phyloP scores from a whole-genome alignment of 2,888 invertebrate genomes.

The Philopedon plagiatum region DNA sequence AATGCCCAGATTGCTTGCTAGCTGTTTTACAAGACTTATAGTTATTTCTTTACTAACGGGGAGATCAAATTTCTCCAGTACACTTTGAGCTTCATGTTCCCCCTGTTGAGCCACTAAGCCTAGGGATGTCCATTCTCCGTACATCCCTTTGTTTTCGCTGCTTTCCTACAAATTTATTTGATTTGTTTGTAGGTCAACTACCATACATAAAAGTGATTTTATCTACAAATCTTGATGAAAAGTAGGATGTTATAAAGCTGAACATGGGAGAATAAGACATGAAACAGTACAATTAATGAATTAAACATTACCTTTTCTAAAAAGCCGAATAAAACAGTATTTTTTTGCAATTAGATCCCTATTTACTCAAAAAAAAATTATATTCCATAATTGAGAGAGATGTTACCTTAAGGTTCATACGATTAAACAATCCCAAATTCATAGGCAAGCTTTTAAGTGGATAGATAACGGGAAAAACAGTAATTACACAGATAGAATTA shows the following conservation, averaged over 20 bases:
- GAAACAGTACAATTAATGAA: no score
- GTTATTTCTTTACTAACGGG: slow-evolving; percentile 86
- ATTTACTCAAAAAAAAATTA: no score
- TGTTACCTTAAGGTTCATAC: slow-evolving; percentile 83
- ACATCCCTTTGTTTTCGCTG: slow-evolving; percentile 81
- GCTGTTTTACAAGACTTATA: slow-evolving; percentile 82
- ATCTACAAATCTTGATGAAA: no score
- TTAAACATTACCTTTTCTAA: no score
- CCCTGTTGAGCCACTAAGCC: slow-evolving; percentile 77
- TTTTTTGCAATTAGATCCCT: no score
- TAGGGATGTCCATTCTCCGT: slow-evolving; percentile 87
- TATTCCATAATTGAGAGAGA: neutral
- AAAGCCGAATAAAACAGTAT: no score
- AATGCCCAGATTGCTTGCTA: slow-evolving; percentile 79
- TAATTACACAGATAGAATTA: slow-evolving; percentile 37
- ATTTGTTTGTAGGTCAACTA: no score
- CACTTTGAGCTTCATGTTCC: slow-evolving; percentile 77
- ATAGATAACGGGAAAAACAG: slow-evolving; percentile 45
- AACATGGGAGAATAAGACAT: no score
- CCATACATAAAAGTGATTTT: no score
- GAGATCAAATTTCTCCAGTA: slow-evolving; percentile 82
- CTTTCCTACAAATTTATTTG: slow-evolving; percentile 69
- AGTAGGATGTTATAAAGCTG: no score
- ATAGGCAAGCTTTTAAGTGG: slow-evolving; percentile 68
- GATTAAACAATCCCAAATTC: slow-evolving; percentile 88